Conservation (phyloP, 2,113 vertebrate genomes). For the Callionymus lyra region DNA sequence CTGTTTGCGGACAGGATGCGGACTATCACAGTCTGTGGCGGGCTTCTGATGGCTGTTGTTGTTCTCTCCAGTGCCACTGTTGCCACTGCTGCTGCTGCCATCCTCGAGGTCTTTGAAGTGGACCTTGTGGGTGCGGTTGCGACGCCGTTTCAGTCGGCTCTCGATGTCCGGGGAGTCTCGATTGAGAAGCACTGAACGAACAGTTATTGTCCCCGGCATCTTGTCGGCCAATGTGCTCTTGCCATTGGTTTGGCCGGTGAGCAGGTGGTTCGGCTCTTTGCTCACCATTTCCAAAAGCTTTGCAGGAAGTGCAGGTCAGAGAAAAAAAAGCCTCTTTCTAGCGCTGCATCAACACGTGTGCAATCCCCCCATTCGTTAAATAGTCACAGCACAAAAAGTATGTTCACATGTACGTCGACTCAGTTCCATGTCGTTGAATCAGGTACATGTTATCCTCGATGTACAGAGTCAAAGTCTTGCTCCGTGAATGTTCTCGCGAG, state of each 20-base stretch:
- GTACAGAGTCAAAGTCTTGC: conserved; percentile 1
- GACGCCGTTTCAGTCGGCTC: conserved; percentile 69
- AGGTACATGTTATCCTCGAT: conserved; percentile 14
- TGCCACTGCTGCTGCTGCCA: conserved; percentile 52
- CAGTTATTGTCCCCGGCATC: conserved; percentile 64
- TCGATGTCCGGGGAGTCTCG: conserved; percentile 73
- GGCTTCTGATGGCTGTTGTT: conserved; percentile 50
- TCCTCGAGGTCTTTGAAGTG: conserved; percentile 79
- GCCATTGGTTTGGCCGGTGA: conserved; percentile 55
- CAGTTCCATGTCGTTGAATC: conserved; percentile 20
- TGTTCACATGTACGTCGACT: conserved; percentile 15
- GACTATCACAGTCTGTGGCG: conserved; percentile 44
- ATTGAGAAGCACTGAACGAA: conserved; percentile 77
- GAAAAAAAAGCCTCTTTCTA: conserved; percentile 27
- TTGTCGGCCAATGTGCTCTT: conserved; percentile 69
- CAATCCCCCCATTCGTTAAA: conserved; percentile 14
- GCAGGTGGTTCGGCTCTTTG: conserved; percentile 65
- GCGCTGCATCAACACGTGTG: conserved; percentile 26
- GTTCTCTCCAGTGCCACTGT: conserved; percentile 47
- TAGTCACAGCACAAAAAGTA: conserved; percentile 18
- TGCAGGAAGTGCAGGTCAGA: conserved; percentile 28
- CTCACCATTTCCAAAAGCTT: conserved; percentile 70
- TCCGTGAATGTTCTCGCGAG: conserved; percentile 24
- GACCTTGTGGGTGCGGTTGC: conserved; percentile 76
- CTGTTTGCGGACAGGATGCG: conserved; percentile 57